Base-by-base conservation (phyloP, 2,888 invertebrate genomes). In the Dorcus parallelipipedus region DNA sequence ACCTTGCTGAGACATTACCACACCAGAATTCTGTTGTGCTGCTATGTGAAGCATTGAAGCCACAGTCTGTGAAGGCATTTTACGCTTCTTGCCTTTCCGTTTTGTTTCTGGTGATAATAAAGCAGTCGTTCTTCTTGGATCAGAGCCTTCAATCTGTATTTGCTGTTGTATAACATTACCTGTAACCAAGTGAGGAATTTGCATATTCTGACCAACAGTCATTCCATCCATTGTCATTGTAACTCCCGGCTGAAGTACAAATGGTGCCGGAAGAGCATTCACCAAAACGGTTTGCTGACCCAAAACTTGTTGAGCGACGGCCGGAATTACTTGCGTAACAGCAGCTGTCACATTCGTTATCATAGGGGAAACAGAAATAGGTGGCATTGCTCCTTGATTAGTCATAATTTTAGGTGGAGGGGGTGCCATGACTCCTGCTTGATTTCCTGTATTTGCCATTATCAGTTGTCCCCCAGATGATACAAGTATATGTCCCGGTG, bases 261-360 rank as follows among this genome's bases (percentile, higher is more conserved):
- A 89, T 0, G 91, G 91, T 14, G 89, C 82, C 50, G 88, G 89
- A 61, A 93, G 78, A 0, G 92, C 86, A 71, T 93, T 93, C 1
- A 94, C 88, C 4, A 94, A 83, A 0, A 92, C 90, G 0, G 91
- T 87, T 33, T 89, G 89, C 71, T 87, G 90, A 33, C 89, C 89
- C 2, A 90, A 81, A 14, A 90, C 84, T 38, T 87, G 84, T 65
- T 86, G 87, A 50, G 72, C 72, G 0, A 84, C 85, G 0, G 86
- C 83, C 1, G 87, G 85, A 41, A 86, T 83, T 0, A 86, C 85
- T 74, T 88, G 87, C 8, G 84, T 82, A 6, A 86, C 83, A 0
- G 88, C 83, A 0, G 84, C 85, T 1, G 84, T 86, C 1, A 86
- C 87, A 67, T 85, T 87, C 0, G 87, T 86, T 1, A 84, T 81